Conservation (phyloP, 2,797 vertebrate species). For the Holocentrus rufus region DNA sequence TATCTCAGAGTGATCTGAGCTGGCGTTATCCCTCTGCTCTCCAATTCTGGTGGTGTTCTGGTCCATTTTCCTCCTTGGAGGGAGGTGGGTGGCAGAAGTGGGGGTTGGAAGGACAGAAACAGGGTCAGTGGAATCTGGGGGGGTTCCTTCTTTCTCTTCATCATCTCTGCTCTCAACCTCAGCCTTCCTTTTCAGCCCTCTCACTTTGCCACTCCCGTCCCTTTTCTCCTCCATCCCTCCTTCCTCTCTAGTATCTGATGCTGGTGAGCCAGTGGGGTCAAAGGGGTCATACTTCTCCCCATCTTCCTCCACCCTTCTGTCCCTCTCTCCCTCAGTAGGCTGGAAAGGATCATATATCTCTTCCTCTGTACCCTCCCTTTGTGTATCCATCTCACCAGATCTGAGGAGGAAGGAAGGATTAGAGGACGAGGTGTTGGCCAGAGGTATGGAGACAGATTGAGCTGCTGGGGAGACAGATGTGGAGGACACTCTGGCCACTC, state of each 20-base stretch:
- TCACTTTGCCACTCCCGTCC: slow-evolving; percentile 22
- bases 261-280: slow-evolving; percentile 93
- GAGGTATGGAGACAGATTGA: slow-evolving; percentile 43
- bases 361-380: slow-evolving; percentile 61
- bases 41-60: slow-evolving; percentile 46
- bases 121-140: slow-evolving; percentile 78
- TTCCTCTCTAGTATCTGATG: slow-evolving; percentile 67
- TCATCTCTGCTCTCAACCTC: slow-evolving; percentile 44
- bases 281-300: slow-evolving; percentile 96
- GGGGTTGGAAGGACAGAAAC: slow-evolving; percentile 55
- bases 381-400: slow-evolving; percentile 53
- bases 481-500: slow-evolving; percentile 73
- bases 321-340: slow-evolving; percentile 84
- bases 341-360: slow-evolving; percentile 92
- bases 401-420: slow-evolving; percentile 40
- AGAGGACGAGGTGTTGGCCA: slow-evolving; percentile 24
- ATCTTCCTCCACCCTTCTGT: slow-evolving; percentile 74
- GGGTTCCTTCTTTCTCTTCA: slow-evolving; percentile 67
- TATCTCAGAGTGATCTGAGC: slow-evolving; percentile 87
- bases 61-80: slow-evolving; percentile 67
- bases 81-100: slow-evolving; percentile 38
- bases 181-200: slow-evolving; percentile 26
- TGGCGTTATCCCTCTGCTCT: slow-evolving; percentile 46
- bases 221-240: slow-evolving; percentile 12
- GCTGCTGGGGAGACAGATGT: slow-evolving; percentile 71